Conservation (phyloP, 2,888 invertebrate species). For the Torymus tubicola region DNA sequence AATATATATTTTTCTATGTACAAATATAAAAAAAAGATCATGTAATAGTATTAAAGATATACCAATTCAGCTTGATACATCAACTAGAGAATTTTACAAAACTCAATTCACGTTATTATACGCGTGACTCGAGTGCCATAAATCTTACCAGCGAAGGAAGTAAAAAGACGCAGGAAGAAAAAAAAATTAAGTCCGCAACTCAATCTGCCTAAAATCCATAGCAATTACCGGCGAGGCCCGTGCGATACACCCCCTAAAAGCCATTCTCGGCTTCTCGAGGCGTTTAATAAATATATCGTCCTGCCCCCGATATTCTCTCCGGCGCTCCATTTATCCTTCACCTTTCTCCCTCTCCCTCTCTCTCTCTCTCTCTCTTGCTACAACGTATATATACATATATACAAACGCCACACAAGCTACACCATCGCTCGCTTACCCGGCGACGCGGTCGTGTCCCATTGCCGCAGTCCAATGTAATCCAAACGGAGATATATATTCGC, state of each 20-base stretch:
- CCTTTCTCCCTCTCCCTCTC: constrained; percentile 23
- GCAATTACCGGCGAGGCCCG: too few relatives aligned
- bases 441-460: constrained; percentile 37
- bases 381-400: too few relatives aligned
- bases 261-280: constrained; percentile 24
- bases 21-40: too few relatives aligned
- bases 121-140: not conserved
- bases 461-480: constrained; percentile 67
- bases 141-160: not conserved
- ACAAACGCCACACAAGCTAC: not conserved
- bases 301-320: constrained; percentile 41
- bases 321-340: constrained; percentile 42
- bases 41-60: too few relatives aligned
- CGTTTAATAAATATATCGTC: constrained; percentile 46
- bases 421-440: not conserved
- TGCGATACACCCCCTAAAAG: too few relatives aligned
- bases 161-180: not conserved
- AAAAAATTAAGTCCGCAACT: too few relatives aligned
- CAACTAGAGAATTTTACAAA: too few relatives aligned
- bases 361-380: constrained; percentile 39
- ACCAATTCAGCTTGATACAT: too few relatives aligned
- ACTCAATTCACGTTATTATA: too few relatives aligned
- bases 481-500: constrained; percentile 67
- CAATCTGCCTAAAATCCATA: too few relatives aligned
- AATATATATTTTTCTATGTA: too few relatives aligned